Conservation (phyloP, 2,888 invertebrate species). For the Pharmacophagus antenor region DNA sequence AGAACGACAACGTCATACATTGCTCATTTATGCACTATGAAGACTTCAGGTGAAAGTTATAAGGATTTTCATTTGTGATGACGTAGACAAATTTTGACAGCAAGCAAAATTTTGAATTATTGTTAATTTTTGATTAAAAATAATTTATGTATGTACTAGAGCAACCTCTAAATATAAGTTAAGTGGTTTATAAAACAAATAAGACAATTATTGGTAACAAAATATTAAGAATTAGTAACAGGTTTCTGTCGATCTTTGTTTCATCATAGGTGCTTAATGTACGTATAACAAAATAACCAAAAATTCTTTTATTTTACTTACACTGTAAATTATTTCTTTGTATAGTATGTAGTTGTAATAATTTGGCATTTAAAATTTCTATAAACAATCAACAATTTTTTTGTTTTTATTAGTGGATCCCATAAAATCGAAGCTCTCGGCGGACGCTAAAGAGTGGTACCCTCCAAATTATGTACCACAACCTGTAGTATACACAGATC, state of each 20-base stretch:
- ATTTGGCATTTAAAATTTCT: too few species aligned
- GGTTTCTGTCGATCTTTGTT: background rate
- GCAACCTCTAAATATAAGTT: background rate
- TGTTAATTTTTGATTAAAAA: too few species aligned
- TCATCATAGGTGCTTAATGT: background rate
- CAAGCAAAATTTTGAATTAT: constrained; percentile 35
- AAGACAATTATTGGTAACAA: background rate
- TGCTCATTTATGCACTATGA: constrained; percentile 42
- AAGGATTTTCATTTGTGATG: constrained; percentile 72
- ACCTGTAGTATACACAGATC: constrained; percentile 55
- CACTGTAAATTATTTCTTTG: too few species aligned
- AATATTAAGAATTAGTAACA: background rate
- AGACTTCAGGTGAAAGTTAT: constrained; percentile 69
- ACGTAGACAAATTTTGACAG: constrained; percentile 66
- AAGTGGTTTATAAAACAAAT: background rate
- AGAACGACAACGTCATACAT: constrained; percentile 56
- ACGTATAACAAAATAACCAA: background rate
- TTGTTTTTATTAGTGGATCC: constrained; percentile 53
- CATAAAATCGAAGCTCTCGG: constrained; percentile 74
- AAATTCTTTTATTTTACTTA: background rate
- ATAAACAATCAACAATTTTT: constrained; percentile 28
- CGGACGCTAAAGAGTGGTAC: constrained; percentile 82
- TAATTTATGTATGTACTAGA: too few species aligned
- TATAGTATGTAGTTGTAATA: too few species aligned
- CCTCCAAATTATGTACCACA: constrained; percentile 76